Evolutionary conservation across 1,140 invertebrate species (phyloP).

Genomic region (Homarus americanus): DNA sequence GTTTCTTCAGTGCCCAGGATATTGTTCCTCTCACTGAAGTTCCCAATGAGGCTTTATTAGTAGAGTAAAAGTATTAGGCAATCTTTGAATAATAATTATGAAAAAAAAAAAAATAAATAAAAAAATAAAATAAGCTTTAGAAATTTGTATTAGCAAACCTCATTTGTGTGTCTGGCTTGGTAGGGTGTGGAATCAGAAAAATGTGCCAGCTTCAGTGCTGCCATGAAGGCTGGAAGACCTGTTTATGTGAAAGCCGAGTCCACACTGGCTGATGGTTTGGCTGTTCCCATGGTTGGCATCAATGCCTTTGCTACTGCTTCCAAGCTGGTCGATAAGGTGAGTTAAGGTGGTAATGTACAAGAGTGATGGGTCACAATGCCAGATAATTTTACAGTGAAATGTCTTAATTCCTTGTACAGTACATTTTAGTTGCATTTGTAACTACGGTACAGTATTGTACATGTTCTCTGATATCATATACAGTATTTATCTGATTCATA

Average conservation of each 20-base stretch:
- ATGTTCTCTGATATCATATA: no score
- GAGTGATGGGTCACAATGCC: neutral
- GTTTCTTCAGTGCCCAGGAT: no score
- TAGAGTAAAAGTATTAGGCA: neutral
- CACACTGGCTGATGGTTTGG: slow-evolving; percentile 93
- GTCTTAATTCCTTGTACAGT: no score
- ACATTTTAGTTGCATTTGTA: no score
- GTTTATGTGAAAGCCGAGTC: slow-evolving; percentile 84
- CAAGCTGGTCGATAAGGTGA: slow-evolving; percentile 89
- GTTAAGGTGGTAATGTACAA: neutral
- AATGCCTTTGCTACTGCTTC: slow-evolving; percentile 91
- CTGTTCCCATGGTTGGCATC: slow-evolving; percentile 92
- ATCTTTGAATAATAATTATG: neutral
- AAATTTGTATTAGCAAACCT: neutral
- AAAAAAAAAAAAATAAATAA: neutral
- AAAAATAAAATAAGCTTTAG: neutral
- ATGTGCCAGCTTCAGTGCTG: slow-evolving; percentile 89
- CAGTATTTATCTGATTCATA: neutral
- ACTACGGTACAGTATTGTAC: no score
- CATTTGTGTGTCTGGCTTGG: slow-evolving; percentile 4
- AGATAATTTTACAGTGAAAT: no score
- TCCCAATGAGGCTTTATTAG: no score
- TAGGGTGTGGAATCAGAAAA: slow-evolving; percentile 95
- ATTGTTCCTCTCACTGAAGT: no score
- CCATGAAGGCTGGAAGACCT: slow-evolving; percentile 86